These are phyloP conservation scores for Bostrychus sinensis DNA, from an alignment of 2,113 vertebrate species.

Conservation along the genomic window DNA sequence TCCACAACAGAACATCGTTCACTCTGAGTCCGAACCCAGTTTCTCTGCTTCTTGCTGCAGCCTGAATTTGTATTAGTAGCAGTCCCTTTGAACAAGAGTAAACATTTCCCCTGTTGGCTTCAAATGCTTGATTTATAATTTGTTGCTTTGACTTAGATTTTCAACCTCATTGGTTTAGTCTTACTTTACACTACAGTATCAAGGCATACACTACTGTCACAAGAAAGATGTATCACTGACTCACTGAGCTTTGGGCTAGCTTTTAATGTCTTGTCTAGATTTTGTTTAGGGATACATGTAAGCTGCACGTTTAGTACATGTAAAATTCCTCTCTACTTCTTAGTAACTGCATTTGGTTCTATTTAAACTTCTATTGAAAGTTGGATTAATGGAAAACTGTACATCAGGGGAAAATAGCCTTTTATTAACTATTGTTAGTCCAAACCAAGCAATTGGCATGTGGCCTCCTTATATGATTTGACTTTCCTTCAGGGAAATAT, in stretches of 20 bases:
- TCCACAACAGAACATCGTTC: background rate
- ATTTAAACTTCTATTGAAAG: too few species aligned
- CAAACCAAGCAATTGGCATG: too few species aligned
- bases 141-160: background rate
- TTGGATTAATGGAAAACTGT: too few species aligned
- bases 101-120: background rate
- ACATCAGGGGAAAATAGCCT: too few species aligned
- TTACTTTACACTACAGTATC: background rate
- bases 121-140: conserved; percentile 2
- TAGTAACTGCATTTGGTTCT: background rate
- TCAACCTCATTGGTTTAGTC: conserved; percentile 1
- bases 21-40: background rate
- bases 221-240: too few species aligned
- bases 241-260: too few species aligned
- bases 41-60: background rate
- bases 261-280: too few species aligned
- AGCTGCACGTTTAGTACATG: background rate
- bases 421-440: too few species aligned
- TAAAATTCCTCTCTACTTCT: background rate
- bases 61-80: background rate
- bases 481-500: too few species aligned
- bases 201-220: too few species aligned
- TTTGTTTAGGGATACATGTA: too few species aligned
- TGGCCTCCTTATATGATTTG: too few species aligned
- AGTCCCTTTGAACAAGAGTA: conserved; percentile 11